Evolutionary conservation across 2,888 invertebrate genomes (phyloP).

Genomic region (Lottia gigantea): DNA sequence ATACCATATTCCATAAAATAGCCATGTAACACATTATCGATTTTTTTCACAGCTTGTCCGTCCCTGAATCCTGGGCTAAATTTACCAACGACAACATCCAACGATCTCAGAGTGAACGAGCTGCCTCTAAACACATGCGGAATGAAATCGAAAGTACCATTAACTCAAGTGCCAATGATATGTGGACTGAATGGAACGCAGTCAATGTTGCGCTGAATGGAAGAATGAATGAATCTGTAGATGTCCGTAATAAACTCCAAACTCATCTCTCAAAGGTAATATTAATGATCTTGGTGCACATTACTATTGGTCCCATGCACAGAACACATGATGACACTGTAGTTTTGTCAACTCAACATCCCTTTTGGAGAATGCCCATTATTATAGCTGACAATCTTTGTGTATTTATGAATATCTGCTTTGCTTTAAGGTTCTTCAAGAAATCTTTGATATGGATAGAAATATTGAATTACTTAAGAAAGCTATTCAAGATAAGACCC

Average conservation of each 20-base stretch:
- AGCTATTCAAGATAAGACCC: slow-evolving; percentile 84
- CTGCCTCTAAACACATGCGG: slow-evolving; percentile 61
- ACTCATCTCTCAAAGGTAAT: slow-evolving; percentile 63
- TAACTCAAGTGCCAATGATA: slow-evolving; percentile 63
- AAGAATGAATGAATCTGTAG: slow-evolving; percentile 63
- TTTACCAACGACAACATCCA: slow-evolving; percentile 68
- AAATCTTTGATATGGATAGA: slow-evolving; percentile 91
- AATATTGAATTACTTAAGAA: slow-evolving; percentile 88
- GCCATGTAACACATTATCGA: no score
- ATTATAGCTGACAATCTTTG: no score
- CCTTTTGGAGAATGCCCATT: no score
- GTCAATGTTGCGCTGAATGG: slow-evolving; percentile 64
- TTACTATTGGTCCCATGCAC: not conserved
- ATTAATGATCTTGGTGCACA: not conserved
- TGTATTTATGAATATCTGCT: not conserved
- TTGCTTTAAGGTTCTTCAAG: slow-evolving; percentile 80
- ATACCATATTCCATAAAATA: no score
- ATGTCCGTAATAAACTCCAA: slow-evolving; percentile 65
- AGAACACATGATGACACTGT: not conserved
- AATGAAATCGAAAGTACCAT: slow-evolving; percentile 59
- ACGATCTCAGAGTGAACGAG: slow-evolving; percentile 64
- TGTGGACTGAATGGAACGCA: slow-evolving; percentile 66
- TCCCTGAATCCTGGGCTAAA: slow-evolving; percentile 66
- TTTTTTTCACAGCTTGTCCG: slow-evolving; percentile 50
- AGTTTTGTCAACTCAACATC: no score